Evolutionary conservation across 2,113 vertebrate genomes (phyloP), one percentile per base, ranked within the genome.

Genomic region (Willisornis vidua): DNA sequence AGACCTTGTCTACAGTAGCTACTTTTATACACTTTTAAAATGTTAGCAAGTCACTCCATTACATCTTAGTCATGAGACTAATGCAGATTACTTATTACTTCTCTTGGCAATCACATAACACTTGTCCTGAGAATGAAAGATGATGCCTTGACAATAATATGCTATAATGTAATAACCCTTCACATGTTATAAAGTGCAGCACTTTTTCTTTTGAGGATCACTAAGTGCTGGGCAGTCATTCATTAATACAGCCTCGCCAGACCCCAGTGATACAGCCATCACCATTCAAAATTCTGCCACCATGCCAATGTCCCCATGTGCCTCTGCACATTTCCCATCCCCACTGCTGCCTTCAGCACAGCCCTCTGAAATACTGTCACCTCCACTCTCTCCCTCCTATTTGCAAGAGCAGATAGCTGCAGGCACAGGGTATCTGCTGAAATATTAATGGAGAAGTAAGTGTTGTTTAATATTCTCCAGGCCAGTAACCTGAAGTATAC

Each of bases 71-170:
- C 91, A 94, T 84, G 84, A 94, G 89, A 91, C 86, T 94, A 96
- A 97, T 94, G 96, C 87, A 93, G 95, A 96, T 93, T 94, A 96
- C 95, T 94, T 96, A 95, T 88, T 94, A 93, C 86, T 95, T 94
- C 90, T 81, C 91, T 91, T 96, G 95, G 96, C 90, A 97, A 94
- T 94, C 95, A 95, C 91, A 72, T 87, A 95, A 82, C 71, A 63
- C 95, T 94, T 89, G 89, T 96, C 94, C 85, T 2, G 61, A 79
- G 94, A 88, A 97, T 96, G 97, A 97, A 96, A 91, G 94, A 97
- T 94, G 85, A 93, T 62, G 89, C 84, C 91, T 95, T 96, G 95
- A 96, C 95, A 96, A 96, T 96, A 96, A 95, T 94, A 94, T 5
- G 20, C 93, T 41, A 75, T 90, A 96, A 96, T 91, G 84, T 88